Conservation (phyloP, 2,888 invertebrate species). For the Mesodorylaimus sp. region DNA sequence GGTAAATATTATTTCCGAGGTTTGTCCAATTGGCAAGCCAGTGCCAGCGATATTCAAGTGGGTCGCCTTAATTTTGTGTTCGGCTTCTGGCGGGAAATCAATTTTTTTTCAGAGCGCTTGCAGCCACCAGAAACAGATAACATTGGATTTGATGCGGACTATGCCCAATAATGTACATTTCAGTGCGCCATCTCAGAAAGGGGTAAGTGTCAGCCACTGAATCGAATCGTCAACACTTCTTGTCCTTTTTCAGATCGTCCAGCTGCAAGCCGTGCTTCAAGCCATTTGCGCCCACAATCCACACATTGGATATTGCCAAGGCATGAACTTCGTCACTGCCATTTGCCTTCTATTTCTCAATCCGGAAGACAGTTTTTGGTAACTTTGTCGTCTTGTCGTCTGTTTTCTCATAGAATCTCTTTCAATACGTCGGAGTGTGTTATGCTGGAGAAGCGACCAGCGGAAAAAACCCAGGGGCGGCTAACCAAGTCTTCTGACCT, state of each 20-base stretch:
- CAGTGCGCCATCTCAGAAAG: conserved; percentile 35
- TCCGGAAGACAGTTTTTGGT: conserved; percentile 41
- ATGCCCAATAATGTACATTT: conserved; percentile 40
- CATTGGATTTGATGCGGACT: conserved; percentile 38
- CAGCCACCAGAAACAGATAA: conserved; percentile 38
- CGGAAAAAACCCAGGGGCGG: too few relatives aligned
- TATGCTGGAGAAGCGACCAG: too few relatives aligned
- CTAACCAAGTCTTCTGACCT: too few relatives aligned
- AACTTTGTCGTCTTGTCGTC: conserved; percentile 13
- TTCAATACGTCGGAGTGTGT: too few relatives aligned
- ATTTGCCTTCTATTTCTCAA: conserved; percentile 38
- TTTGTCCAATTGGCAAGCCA: conserved; percentile 30
- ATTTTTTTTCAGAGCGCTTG: conserved; percentile 30
- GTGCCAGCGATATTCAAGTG: conserved; percentile 34
- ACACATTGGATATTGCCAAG: conserved; percentile 39
- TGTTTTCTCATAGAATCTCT: too few relatives aligned
- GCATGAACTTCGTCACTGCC: conserved; percentile 40
- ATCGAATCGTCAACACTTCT: too few relatives aligned
- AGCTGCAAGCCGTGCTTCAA: conserved; percentile 37
- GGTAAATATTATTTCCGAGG: conserved; percentile 37
- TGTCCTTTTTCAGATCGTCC: conserved; percentile 30
- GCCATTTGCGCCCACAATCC: conserved; percentile 40
- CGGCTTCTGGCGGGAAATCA: not conserved
- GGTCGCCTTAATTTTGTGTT: conserved; percentile 10
- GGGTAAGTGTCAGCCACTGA: conserved; percentile 31